Evolutionary conservation across 92 coral and sea anemone species (phyloP), one percentile per base, ranked within the genome.

Genomic region (Zoanthus sansibaricus): DNA sequence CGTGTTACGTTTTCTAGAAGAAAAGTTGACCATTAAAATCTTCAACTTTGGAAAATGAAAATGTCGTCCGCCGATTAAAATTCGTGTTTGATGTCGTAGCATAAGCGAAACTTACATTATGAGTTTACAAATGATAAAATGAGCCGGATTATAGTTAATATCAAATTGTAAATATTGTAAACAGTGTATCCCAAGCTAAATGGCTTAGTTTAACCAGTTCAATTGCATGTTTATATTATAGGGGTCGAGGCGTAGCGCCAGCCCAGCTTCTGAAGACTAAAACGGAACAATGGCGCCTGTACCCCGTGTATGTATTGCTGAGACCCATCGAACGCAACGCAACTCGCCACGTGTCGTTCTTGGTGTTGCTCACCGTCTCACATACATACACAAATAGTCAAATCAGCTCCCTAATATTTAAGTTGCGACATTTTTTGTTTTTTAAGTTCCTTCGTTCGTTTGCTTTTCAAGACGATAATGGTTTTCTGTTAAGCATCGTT

Each of bases 221-320:
- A 62, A 48, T 80, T 80, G 75, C 85, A 45, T 66, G 45, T 80
- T 80, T 80, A 33, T 80, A 31, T 80, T 80, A 13, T 80, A 80
- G 85, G 85, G 85, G 59, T 80, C 85, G 12, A 80, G 85, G 75
- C 85, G 85, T 67, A 67, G 85, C 75, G 59, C 85, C 73, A 80
- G 85, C 75, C 75, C 85, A 66, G 85, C 74, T 72, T 62, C 84
- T 16, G 72, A 80, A 67, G 85, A 62, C 73, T 80, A 5, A 49
- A 7, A 7, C 0, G 55, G 85, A 80, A 32, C 72, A 47, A 42
- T 79, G 42, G 45, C 30, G 25, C 62, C 75, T 66, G 9, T 47
- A 44, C 31, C 12, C 85, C 75, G 85, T 80, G 85, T 80, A 80
- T 74, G 85, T 80, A 80, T 80, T 80, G 85, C 85, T 37, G 73